Percentiles rank a stretch among this genome's conserved stretches.
phyloP scores from a whole-genome alignment of 2,113 vertebrate species.

The Burhinus oedicnemus region DNA sequence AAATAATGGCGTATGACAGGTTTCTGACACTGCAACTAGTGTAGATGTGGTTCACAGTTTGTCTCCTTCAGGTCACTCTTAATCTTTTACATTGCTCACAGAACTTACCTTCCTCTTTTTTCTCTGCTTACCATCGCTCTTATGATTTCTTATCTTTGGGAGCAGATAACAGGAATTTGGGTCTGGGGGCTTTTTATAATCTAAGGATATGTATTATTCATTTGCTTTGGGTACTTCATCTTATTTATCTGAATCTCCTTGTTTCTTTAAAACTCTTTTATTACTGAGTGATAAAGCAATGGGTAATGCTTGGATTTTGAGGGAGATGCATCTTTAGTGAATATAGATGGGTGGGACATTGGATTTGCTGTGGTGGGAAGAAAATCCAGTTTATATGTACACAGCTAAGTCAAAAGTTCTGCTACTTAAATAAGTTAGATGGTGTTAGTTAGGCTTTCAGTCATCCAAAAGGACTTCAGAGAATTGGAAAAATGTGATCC shows the following conservation, averaged over 20 bases:
- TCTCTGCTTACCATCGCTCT: not conserved
- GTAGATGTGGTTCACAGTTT: not conserved
- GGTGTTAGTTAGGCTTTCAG: not conserved
- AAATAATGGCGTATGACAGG: not conserved
- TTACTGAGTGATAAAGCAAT: not conserved
- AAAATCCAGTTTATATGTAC: not conserved
- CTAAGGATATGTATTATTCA: not conserved
- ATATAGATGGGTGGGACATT: not conserved
- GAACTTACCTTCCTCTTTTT: not conserved
- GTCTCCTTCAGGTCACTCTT: not conserved
- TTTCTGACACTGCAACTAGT: not conserved
- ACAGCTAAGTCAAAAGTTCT: not conserved
- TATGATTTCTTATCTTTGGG: not conserved
- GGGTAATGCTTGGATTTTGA: not conserved
- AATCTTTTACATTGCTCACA: not conserved
- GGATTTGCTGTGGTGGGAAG: not conserved
- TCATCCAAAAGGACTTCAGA: not conserved
- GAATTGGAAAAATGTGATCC: not conserved
- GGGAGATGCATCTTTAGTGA: not conserved
- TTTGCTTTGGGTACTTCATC: not conserved
- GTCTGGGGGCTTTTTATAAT: not conserved
- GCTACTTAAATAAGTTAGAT: not conserved
- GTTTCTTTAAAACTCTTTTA: not conserved
- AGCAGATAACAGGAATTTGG: not conserved
- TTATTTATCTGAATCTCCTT: not conserved